Evolutionary conservation across 2,797 vertebrate species (phyloP), one percentile per base, ranked within the genome.

Genomic region (Xenopus petersii): DNA sequence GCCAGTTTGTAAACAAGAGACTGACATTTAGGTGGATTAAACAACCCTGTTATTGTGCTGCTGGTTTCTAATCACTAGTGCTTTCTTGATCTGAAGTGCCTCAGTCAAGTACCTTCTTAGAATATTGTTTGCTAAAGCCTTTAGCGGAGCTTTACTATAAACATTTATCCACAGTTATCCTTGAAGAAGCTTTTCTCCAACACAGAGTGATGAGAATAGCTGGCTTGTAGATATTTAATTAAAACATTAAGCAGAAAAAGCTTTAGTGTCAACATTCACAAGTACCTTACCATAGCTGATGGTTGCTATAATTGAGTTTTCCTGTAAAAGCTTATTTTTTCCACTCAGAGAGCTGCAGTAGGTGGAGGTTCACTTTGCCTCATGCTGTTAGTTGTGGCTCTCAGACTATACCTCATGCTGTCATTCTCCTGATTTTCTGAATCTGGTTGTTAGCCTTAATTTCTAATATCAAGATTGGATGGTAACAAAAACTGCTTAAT

Each of bases 21-120:
- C 81, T 91, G 89, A 89, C 89, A 91, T 92, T 90, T 90, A 85
- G 84, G 85, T 88, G 89, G 88, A 91, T 93, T 91, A 92, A 90
- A 88, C 82, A 56, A 74, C 84, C 85, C 84, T 85, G 82, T 84
- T 82, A 83, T 89, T 87, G 77, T 84, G 81, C 80, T 80, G 83
- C 83, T 83, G 80, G 75, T 85, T 87, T 81, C 84, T 89, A 89
- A 91, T 89, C 89, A 84, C 84, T 81, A 54, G 79, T 76, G 85
- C 75, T 87, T 88, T 83, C 87, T 87, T 83, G 85, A 86, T 89
- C 88, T 89, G 80, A 80, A 91, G 86, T 86, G 85, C 74, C 80
- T 86, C 69, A 0, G 80, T 81, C 82, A 82, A 90, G 76, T 70
- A 79, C 81, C 81, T 84, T 83, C 83, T 84, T 77, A 71, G 21